These are phyloP conservation scores for silkworm (Bombyx mori) DNA, from an alignment of 1,140 invertebrate genomes.

Conservation along the genomic window DNA sequence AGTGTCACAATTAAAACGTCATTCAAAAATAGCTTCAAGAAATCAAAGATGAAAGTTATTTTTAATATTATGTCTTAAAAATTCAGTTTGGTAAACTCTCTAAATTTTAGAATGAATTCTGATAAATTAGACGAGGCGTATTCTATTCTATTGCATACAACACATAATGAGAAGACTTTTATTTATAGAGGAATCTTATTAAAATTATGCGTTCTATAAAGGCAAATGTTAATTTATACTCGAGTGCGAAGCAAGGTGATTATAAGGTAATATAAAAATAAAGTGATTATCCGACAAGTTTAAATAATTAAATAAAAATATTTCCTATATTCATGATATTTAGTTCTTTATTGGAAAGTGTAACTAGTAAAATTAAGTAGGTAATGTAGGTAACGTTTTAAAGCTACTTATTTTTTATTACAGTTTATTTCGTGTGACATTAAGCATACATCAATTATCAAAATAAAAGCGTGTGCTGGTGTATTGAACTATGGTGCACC, in stretches of 20 bases:
- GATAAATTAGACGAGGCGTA: constrained; percentile 2
- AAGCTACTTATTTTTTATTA: too few relatives aligned
- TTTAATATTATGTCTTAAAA: constrained; percentile 51
- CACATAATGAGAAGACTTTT: neutral
- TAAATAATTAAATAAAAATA: too few relatives aligned
- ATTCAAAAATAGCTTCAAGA: constrained; percentile 45
- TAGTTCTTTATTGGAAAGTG: too few relatives aligned
- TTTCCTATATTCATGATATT: too few relatives aligned
- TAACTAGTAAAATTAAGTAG: too few relatives aligned
- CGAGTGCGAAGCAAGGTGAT: constrained; percentile 58
- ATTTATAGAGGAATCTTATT: constrained; percentile 39
- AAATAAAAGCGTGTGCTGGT: constrained; percentile 21
- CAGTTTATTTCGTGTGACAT: too few relatives aligned
- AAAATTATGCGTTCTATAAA: constrained; percentile 64
- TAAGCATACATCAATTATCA: too few relatives aligned
- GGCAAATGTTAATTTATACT: constrained; percentile 57
- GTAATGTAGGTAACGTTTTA: too few relatives aligned
- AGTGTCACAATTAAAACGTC: constrained; percentile 25
- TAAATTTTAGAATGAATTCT: constrained; percentile 34
- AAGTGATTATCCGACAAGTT: too few relatives aligned
- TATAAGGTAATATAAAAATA: constrained; percentile 32
- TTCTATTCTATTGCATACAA: too few relatives aligned
- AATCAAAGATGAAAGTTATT: constrained; percentile 67
- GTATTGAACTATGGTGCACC: constrained; percentile 54
- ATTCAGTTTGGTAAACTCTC: constrained; percentile 31